These are phyloP conservation scores for Eupeodes latifasciatus DNA, from an alignment of 2,888 invertebrate genomes.

Conservation along the genomic window DNA sequence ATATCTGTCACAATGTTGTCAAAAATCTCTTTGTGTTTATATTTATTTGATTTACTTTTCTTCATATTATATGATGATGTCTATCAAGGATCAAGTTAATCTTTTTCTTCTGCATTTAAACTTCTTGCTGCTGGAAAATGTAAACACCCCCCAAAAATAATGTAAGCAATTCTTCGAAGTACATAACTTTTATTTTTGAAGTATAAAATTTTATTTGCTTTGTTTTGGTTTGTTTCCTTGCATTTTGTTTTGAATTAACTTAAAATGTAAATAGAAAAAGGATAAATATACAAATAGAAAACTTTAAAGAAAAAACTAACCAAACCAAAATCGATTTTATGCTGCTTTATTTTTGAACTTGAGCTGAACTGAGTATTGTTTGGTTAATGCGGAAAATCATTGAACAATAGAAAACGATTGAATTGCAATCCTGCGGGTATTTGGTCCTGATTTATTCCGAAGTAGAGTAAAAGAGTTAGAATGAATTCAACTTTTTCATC, in stretches of 20 bases:
- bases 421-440: slow-evolving; percentile 55
- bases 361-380: neutral
- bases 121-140: neutral
- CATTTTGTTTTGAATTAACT: neutral
- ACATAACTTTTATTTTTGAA: neutral
- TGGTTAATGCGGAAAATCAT: slow-evolving; percentile 26
- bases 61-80: no score
- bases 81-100: neutral
- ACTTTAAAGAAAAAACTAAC: slow-evolving; percentile 1
- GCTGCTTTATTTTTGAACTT: slow-evolving; percentile 10
- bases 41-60: neutral
- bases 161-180: neutral
- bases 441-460: slow-evolving; percentile 7
- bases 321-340: slow-evolving; percentile 11
- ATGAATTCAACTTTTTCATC: neutral
- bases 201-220: neutral
- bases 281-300: neutral
- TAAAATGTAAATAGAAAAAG: neutral
- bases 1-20: neutral
- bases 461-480: no score
- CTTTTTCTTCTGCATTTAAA: neutral
- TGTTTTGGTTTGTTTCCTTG: neutral
- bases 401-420: slow-evolving; percentile 52
- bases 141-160: slow-evolving; percentile 5
- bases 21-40: neutral